A percentile compares a stretch with the other conserved stretches of the same genome.
These are phyloP conservation scores for Rhinopithecus roxellana DNA, from an alignment of 2,113 vertebrate genomes.

Conservation along the genomic window DNA sequence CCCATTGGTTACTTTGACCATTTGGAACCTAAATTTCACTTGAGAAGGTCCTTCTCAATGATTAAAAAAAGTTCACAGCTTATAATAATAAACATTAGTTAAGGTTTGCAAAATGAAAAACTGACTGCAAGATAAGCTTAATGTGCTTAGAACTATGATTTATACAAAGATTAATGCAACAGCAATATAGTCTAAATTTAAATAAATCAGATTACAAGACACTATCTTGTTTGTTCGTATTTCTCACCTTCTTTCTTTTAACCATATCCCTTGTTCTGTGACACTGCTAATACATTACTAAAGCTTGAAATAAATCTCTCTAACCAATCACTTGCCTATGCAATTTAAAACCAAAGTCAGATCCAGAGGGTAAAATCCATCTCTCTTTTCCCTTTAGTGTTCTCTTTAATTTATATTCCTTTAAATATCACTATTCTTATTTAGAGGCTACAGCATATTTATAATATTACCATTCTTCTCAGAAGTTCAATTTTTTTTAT, in stretches of 20 bases:
- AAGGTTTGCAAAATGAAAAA: slow-evolving; percentile 44
- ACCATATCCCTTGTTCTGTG: neutral
- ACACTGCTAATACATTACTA: neutral
- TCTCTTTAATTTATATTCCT: slow-evolving; percentile 49
- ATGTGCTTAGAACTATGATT: slow-evolving; percentile 25
- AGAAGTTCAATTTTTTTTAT: neutral
- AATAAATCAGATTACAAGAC: slow-evolving; percentile 38
- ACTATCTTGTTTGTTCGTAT: neutral
- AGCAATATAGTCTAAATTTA: slow-evolving; percentile 31
- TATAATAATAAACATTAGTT: neutral
- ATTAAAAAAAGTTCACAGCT: neutral
- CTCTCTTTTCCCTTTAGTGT: slow-evolving; percentile 33
- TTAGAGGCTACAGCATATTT: slow-evolving; percentile 39
- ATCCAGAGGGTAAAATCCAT: slow-evolving; percentile 53
- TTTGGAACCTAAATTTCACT: neutral
- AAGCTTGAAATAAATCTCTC: slow-evolving; percentile 45
- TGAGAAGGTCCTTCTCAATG: neutral
- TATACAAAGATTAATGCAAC: neutral
- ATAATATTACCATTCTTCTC: neutral
- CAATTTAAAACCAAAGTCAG: slow-evolving; percentile 59
- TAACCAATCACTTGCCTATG: neutral
- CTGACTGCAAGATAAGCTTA: neutral
- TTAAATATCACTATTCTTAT: slow-evolving; percentile 55
- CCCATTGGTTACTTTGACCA: neutral
- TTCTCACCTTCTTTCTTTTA: slow-evolving; percentile 26